These are phyloP conservation scores for Mnemiopsis leidyi DNA, from an alignment of 37 sponge, comb jelly and placozoan species.

Conservation along the genomic window DNA sequence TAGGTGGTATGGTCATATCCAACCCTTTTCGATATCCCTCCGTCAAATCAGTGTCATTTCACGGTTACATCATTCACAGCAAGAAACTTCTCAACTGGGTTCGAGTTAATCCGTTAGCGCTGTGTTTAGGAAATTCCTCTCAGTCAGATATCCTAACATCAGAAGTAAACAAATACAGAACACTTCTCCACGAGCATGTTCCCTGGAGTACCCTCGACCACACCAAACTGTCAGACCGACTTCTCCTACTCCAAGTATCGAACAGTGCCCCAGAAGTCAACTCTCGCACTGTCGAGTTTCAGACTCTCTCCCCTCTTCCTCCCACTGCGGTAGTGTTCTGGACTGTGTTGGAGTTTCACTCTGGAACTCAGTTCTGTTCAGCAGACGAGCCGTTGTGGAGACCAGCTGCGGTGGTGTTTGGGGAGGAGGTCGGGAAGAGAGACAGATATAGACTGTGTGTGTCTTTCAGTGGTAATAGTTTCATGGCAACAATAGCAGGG, in stretches of 20 bases:
- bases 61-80: background rate
- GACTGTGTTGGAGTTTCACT: background rate
- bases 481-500: background rate
- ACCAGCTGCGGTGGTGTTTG: conserved; percentile 21
- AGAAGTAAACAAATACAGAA: conserved; percentile 8
- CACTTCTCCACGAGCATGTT: background rate
- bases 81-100: background rate
- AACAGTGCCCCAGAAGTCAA: background rate
- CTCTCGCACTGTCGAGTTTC: background rate
- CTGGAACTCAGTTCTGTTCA: background rate
- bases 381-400: background rate
- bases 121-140: background rate
- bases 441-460: background rate
- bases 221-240: background rate
- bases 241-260: background rate
- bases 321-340: conserved; percentile 56
- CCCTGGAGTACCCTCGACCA: conserved; percentile 34
- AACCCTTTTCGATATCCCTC: background rate
- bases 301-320: background rate
- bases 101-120: background rate
- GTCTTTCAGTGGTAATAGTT: background rate
- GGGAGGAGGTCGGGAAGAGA: background rate
- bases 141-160: background rate
- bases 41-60: conserved; percentile 10
- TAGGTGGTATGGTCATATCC: background rate